Percentiles rank a stretch among this genome's conserved stretches.
Conservation (phyloP, 1,140 invertebrate genomes). For the Drosophila ercepeae region DNA sequence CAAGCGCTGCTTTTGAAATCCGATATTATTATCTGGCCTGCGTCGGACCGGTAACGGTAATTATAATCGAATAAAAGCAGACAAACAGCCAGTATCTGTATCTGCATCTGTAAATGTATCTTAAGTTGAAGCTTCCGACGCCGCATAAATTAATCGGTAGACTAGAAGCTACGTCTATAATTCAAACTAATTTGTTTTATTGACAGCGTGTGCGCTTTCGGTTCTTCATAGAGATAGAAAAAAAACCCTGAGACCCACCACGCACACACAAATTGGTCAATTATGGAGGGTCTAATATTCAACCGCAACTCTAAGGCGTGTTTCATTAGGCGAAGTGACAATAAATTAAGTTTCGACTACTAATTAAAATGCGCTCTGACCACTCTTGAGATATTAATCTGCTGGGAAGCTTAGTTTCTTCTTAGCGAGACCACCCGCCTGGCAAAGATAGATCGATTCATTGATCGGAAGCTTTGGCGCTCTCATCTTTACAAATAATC, state of each 20-base stretch:
- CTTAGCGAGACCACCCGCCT: constrained; percentile 59
- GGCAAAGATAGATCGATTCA: constrained; percentile 35
- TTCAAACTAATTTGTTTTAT: constrained; percentile 83
- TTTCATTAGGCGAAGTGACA: constrained; percentile 80
- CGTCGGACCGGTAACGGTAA: constrained; percentile 59
- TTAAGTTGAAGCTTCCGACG: constrained; percentile 62
- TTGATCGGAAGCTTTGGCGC: constrained; percentile 68
- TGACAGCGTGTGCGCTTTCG: constrained; percentile 75
- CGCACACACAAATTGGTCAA: constrained; percentile 73
- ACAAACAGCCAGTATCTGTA: constrained; percentile 28
- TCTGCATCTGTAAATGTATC: neutral
- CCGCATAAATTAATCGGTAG: constrained; percentile 68
- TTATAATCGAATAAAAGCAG: constrained; percentile 82
- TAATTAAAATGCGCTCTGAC: constrained; percentile 74
- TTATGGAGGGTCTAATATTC: constrained; percentile 45
- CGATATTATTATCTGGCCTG: constrained; percentile 67
- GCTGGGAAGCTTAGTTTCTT: constrained; percentile 67
- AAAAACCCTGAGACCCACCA: constrained; percentile 14
- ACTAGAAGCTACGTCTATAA: constrained; percentile 73
- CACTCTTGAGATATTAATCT: constrained; percentile 79
- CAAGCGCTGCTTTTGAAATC: constrained; percentile 73
- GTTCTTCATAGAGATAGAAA: constrained; percentile 23
- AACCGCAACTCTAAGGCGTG: constrained; percentile 38
- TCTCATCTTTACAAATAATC: constrained; percentile 72
- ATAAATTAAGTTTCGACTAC: constrained; percentile 76